A percentile compares a stretch with the other conserved stretches of the same genome.
These are phyloP conservation scores for Meiosimyza platycephala DNA, from an alignment of 2,888 invertebrate species.

Conservation along the genomic window DNA sequence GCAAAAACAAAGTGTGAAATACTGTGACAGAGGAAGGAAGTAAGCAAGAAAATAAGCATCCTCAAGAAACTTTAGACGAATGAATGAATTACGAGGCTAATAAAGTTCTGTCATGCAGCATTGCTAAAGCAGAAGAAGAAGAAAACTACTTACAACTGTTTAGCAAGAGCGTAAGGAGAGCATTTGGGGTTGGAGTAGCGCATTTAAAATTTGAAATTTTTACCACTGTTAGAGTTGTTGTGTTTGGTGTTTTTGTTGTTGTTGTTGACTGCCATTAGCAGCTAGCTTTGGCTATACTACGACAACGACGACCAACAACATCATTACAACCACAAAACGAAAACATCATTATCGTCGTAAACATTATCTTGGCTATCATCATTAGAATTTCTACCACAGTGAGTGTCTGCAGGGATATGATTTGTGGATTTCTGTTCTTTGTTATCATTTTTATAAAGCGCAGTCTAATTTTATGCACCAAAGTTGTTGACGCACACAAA, in stretches of 20 bases:
- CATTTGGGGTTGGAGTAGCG: neutral
- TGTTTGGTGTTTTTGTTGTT: constrained; percentile 34
- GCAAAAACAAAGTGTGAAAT: neutral
- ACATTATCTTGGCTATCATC: constrained; percentile 1
- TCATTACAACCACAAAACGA: too few relatives aligned
- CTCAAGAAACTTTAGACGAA: constrained; percentile 12
- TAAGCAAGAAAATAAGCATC: constrained; percentile 11
- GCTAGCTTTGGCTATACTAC: neutral
- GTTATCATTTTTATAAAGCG: constrained; percentile 24
- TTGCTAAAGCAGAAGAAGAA: neutral
- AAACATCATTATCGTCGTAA: constrained; percentile 48
- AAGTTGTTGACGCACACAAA: neutral
- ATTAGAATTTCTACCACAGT: neutral
- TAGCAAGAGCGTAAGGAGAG: neutral
- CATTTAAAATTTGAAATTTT: neutral
- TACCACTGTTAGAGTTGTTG: constrained; percentile 40
- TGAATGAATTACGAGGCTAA: constrained; percentile 50
- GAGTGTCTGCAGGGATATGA: neutral
- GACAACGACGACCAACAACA: too few relatives aligned
- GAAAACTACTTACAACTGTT: constrained; percentile 23
- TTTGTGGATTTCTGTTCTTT: neutral
- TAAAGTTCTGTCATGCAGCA: constrained; percentile 45
- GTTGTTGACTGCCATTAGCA: neutral
- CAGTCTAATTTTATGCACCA: constrained; percentile 14
- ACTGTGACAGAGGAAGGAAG: constrained; percentile 5